These are phyloP conservation scores for Allygus modestus DNA, from an alignment of 2,888 invertebrate genomes.

Conservation along the genomic window DNA sequence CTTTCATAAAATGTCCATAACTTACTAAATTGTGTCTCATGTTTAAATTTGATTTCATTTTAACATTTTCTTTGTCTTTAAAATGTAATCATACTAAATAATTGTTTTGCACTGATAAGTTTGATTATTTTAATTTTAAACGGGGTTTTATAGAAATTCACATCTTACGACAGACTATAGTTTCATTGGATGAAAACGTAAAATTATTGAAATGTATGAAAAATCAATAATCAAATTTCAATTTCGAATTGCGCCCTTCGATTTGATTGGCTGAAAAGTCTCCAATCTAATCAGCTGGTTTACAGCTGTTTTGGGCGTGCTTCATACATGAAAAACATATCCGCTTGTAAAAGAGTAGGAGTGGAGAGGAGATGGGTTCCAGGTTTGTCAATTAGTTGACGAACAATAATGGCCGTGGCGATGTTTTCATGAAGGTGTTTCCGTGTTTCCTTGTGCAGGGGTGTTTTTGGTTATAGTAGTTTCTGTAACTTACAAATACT, in stretches of 20 bases:
- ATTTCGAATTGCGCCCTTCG: background rate
- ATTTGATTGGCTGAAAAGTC: background rate
- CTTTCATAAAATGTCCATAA: too few species aligned
- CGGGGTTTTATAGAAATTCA: too few species aligned
- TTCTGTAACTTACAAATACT: background rate
- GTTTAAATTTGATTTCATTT: too few species aligned
- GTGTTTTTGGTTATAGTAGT: background rate
- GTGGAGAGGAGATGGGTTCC: background rate
- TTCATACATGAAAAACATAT: background rate
- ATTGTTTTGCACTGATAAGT: too few species aligned
- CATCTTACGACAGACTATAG: too few species aligned
- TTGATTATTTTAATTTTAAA: too few species aligned
- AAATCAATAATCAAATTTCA: slow-evolving; percentile 13
- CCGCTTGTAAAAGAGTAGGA: background rate
- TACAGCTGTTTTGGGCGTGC: background rate
- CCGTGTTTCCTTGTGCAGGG: background rate
- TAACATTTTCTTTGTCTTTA: too few species aligned
- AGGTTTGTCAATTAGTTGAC: background rate
- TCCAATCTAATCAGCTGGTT: background rate
- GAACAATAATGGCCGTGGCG: background rate
- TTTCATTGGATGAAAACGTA: too few species aligned
- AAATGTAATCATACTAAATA: too few species aligned
- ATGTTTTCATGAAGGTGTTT: background rate
- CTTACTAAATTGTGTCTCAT: too few species aligned
- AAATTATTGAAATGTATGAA: background rate